Percentiles rank a stretch among this genome's conserved stretches.
These are phyloP conservation scores for Umimayanthus chanpuru DNA, from an alignment of 92 coral and sea anemone genomes.

Conservation along the genomic window DNA sequence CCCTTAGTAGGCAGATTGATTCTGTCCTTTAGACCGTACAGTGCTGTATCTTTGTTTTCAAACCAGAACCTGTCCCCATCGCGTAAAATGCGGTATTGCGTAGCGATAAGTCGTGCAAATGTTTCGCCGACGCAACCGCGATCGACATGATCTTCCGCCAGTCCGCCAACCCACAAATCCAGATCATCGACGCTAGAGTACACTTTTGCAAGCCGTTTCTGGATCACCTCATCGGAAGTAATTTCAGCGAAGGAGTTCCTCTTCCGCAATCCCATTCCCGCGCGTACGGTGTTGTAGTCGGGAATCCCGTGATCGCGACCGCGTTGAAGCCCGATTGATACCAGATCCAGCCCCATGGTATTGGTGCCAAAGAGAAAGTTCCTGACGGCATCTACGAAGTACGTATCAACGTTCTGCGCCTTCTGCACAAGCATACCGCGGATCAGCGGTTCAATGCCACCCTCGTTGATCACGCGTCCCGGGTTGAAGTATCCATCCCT, in stretches of 20 bases:
- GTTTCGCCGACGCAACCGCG: slow-evolving; percentile 99
- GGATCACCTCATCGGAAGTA: slow-evolving; percentile 70
- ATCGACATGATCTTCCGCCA: slow-evolving; percentile 90
- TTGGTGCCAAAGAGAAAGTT: slow-evolving; percentile 97
- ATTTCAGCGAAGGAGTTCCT: slow-evolving; percentile 76
- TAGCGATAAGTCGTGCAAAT: slow-evolving; percentile 91
- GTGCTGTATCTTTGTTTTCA: slow-evolving; percentile 78
- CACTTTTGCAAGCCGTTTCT: slow-evolving; percentile 66
- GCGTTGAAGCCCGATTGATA: slow-evolving; percentile 89
- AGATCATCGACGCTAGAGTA: slow-evolving; percentile 81
- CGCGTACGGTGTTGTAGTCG: slow-evolving; percentile 92
- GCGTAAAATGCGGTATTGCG: slow-evolving; percentile 84
- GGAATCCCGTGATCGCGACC: slow-evolving; percentile 97
- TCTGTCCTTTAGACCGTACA: slow-evolving; percentile 81
- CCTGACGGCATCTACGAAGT: slow-evolving; percentile 88
- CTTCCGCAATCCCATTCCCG: slow-evolving; percentile 75
- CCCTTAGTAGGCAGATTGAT: slow-evolving; percentile 70
- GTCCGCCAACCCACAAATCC: slow-evolving; percentile 95
- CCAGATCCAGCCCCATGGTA: slow-evolving; percentile 94
- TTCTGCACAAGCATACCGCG: slow-evolving; percentile 94
- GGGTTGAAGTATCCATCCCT: slow-evolving; percentile 99
- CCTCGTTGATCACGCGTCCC: slow-evolving; percentile 94
- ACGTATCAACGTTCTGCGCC: slow-evolving; percentile 88
- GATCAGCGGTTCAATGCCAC: slow-evolving; percentile 95
- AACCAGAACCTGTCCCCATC: slow-evolving; percentile 99